A percentile compares a stretch with the other conserved stretches of the same genome.
phyloP scores from a whole-genome alignment of 2,797 vertebrate species.

The Toxotes lorentzi region DNA sequence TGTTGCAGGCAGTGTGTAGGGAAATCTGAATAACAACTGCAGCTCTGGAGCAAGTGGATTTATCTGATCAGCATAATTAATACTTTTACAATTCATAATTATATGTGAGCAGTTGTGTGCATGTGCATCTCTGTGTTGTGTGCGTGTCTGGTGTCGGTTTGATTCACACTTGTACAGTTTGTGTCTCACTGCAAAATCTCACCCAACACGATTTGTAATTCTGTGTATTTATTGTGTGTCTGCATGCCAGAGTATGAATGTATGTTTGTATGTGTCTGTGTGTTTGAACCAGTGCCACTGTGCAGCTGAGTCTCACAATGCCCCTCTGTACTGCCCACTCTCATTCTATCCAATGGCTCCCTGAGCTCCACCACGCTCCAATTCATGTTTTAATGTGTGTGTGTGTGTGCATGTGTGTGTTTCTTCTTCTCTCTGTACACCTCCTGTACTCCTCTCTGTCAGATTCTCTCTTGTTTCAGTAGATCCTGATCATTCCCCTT shows the following conservation, averaged over 20 bases:
- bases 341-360: slow-evolving; percentile 48
- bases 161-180: slow-evolving; percentile 9
- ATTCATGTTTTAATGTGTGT: slow-evolving; percentile 62
- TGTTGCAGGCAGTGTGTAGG: neutral
- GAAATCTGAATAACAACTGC: neutral
- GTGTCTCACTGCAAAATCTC: neutral
- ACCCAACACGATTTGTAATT: slow-evolving; percentile 30
- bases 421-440: slow-evolving; percentile 27
- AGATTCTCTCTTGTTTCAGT: slow-evolving; percentile 6
- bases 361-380: slow-evolving; percentile 65
- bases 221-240: slow-evolving; percentile 19
- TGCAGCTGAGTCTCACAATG: slow-evolving; percentile 82
- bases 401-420: slow-evolving; percentile 24
- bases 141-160: neutral
- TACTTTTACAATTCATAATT: neutral
- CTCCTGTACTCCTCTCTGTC: slow-evolving; percentile 14
- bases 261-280: slow-evolving; percentile 32
- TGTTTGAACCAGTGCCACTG: slow-evolving; percentile 71
- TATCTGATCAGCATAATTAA: slow-evolving; percentile 9
- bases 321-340: slow-evolving; percentile 72
- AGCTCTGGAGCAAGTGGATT: neutral
- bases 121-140: neutral
- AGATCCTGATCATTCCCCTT: slow-evolving; percentile 4
- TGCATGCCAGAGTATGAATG: slow-evolving; percentile 1
- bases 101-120: neutral